Percentiles rank a stretch among this genome's conserved stretches.
Evolutionary conservation across 2,888 invertebrate species (phyloP).

Genomic region (Eilema griseolum): DNA sequence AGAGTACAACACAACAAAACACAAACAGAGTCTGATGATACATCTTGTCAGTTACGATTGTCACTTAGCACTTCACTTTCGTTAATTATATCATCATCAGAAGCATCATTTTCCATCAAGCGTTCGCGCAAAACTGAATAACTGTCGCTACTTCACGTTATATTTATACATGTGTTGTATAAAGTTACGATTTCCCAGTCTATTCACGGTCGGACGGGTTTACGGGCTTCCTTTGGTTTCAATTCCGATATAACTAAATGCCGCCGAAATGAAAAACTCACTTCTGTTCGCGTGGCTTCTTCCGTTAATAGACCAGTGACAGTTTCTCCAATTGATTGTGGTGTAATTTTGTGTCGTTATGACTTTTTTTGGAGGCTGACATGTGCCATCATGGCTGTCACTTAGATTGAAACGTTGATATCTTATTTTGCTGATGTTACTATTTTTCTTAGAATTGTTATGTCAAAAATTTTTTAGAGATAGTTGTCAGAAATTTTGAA

Average conservation of each 20-base stretch:
- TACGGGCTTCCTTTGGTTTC: constrained; percentile 71
- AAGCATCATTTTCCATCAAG: constrained; percentile 82
- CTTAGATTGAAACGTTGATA: constrained; percentile 29
- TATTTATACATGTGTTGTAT: constrained; percentile 84
- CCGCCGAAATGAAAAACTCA: constrained; percentile 69
- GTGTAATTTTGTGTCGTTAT: constrained; percentile 72
- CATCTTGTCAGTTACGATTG: constrained; percentile 64
- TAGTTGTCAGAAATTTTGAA: not conserved
- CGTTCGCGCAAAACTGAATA: constrained; percentile 85
- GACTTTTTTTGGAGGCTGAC: constrained; percentile 24
- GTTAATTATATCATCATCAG: constrained; percentile 60
- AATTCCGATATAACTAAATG: constrained; percentile 76
- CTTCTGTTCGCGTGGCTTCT: constrained; percentile 71
- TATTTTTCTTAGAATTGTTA: not conserved
- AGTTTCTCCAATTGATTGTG: constrained; percentile 64
- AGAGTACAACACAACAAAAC: constrained; percentile 63
- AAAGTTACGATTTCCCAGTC: constrained; percentile 83
- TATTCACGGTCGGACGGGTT: constrained; percentile 75
- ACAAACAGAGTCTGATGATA: constrained; percentile 69
- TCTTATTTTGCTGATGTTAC: constrained; percentile 4
- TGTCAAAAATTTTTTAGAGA: not conserved
- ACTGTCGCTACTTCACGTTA: constrained; percentile 74
- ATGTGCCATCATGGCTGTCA: constrained; percentile 56
- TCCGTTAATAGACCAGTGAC: constrained; percentile 70
- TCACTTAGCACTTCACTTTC: constrained; percentile 78